Percentiles rank a stretch among this genome's conserved stretches.
These are phyloP conservation scores for Podocnemis expansa DNA, from an alignment of 2,113 vertebrate species.

Conservation along the genomic window DNA sequence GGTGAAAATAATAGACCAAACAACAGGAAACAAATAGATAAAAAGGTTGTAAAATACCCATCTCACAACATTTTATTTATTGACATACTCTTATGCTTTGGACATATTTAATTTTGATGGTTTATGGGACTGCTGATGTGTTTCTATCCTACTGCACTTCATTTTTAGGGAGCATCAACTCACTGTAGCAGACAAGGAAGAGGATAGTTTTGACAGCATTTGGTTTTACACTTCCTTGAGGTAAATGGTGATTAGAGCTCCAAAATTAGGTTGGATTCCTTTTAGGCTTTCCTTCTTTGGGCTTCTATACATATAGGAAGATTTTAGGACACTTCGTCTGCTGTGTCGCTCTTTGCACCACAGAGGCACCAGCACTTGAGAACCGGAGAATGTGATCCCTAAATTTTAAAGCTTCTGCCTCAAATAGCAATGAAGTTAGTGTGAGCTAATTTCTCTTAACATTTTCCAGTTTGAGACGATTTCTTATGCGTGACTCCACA, in stretches of 20 bases:
- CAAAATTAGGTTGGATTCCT: background rate
- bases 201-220: background rate
- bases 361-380: background rate
- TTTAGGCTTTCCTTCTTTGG: background rate
- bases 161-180: background rate
- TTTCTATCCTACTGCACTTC: background rate
- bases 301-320: background rate
- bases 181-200: background rate
- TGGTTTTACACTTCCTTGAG: background rate
- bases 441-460: conserved; percentile 15
- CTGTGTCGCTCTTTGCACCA: background rate
- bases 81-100: too few species aligned
- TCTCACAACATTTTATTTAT: background rate
- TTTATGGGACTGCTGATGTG: background rate
- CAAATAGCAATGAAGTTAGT: background rate
- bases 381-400: background rate
- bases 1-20: background rate
- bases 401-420: background rate
- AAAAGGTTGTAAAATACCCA: background rate
- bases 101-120: background rate
- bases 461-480: background rate
- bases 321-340: background rate
- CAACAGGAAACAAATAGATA: background rate
- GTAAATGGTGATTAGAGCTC: background rate
- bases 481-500: conserved; percentile 21